These are phyloP conservation scores for Picathartes gymnocephalus DNA, from an alignment of 2,113 vertebrate species.

Conservation along the genomic window DNA sequence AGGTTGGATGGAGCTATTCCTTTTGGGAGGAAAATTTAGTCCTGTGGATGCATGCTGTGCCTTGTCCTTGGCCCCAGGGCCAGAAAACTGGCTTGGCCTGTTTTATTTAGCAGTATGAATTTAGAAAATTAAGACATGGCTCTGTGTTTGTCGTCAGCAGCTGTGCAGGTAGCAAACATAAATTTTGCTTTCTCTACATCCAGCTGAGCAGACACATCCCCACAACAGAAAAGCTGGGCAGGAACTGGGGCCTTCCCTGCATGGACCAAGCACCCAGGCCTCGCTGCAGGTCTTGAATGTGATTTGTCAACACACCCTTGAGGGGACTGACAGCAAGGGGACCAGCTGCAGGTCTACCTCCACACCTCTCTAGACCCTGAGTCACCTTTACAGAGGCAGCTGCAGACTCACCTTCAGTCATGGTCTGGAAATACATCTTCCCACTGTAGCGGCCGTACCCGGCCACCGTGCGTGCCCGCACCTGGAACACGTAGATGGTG, in stretches of 20 bases:
- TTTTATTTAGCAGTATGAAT: not conserved
- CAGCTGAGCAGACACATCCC: not conserved
- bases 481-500: constrained; percentile 95
- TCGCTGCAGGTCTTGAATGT: not conserved
- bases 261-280: not conserved
- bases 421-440: constrained; percentile 98
- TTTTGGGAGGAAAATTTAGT: not conserved
- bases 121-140: not conserved
- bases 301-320: not conserved
- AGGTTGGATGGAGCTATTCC: not conserved
- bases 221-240: not conserved
- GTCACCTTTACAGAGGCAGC: not conserved
- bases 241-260: not conserved
- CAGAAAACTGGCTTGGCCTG: constrained; percentile 6
- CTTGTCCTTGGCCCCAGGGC: not conserved
- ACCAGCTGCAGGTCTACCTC: not conserved
- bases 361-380: not conserved
- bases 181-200: not conserved
- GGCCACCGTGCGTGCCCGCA: constrained; percentile 91
- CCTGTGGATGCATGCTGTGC: not conserved
- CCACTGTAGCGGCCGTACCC: constrained; percentile 94
- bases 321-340: not conserved
- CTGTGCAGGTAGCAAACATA: not conserved
- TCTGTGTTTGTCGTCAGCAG: not conserved
- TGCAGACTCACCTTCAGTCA: constrained; percentile 87